phyloP scores from a whole-genome alignment of 2,113 vertebrate species.

The Muscicapa adusta region DNA sequence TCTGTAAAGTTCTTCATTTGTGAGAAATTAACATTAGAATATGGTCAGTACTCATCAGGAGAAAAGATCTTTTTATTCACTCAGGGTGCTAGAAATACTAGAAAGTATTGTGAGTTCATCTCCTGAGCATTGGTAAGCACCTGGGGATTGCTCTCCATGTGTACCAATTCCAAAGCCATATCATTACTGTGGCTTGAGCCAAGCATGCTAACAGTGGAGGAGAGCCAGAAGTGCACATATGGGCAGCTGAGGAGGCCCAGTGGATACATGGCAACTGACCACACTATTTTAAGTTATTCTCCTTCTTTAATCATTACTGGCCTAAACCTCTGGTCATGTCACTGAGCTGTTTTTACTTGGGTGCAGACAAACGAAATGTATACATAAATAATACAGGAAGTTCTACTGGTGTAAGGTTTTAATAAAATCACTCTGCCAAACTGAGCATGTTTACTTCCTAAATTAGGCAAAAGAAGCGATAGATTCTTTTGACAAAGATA shows the following conservation, averaged over 20 bases:
- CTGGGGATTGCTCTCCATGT: neutral
- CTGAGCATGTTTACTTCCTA: neutral
- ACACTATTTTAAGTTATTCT: neutral
- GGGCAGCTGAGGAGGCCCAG: neutral
- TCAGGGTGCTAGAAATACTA: neutral
- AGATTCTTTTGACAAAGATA: neutral
- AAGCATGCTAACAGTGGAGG: neutral
- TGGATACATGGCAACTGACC: neutral
- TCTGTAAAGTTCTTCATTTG: neutral
- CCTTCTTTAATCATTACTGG: neutral
- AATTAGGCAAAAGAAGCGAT: neutral
- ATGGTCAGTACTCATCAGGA: neutral
- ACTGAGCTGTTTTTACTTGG: neutral
- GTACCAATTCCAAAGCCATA: neutral
- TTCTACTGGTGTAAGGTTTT: neutral
- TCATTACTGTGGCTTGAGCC: neutral
- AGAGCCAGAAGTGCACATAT: neutral
- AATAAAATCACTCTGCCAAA: neutral
- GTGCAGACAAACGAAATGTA: neutral
- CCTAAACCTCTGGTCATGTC: neutral
- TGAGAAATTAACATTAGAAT: neutral
- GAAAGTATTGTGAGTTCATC: neutral
- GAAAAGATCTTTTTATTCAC: neutral
- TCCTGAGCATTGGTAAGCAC: neutral
- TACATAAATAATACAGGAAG: neutral